A percentile compares a stretch with the other conserved stretches of the same genome.
Evolutionary conservation across 35 echinoderm and acorn worm species (phyloP).

Genomic region (Eucidaris tribuloides): DNA sequence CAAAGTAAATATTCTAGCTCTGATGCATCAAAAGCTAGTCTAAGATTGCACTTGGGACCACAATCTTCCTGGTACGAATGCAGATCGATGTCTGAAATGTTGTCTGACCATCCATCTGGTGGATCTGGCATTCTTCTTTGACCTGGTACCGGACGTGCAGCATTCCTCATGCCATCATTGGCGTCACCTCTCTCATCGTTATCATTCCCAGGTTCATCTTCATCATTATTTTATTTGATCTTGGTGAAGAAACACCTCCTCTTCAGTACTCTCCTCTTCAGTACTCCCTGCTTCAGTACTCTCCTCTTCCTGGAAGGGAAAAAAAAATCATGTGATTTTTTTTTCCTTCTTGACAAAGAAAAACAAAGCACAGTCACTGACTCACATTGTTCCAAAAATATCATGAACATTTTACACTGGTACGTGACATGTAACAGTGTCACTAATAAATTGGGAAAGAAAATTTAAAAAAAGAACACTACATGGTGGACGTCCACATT

Average conservation of each 20-base stretch:
- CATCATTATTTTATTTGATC: not conserved
- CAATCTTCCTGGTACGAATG: not conserved
- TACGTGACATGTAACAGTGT: no score
- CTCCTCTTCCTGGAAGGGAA: not conserved
- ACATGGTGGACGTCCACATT: no score
- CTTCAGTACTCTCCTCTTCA: not conserved
- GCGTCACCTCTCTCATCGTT: not conserved
- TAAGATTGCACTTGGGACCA: not conserved
- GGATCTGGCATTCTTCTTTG: not conserved
- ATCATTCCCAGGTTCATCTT: not conserved
- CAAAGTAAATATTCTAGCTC: not conserved
- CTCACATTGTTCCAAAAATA: not conserved
- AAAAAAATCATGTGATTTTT: not conserved
- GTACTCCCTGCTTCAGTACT: not conserved
- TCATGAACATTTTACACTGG: no score
- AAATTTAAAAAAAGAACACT: no score
- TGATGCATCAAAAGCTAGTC: not conserved
- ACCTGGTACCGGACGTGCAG: no score
- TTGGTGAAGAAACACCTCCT: not conserved
- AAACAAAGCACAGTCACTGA: not conserved
- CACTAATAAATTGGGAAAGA: no score
- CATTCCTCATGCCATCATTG: not conserved
- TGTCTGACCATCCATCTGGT: slow-evolving; percentile 9
- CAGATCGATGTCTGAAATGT: not conserved
- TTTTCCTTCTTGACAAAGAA: not conserved